Percentiles rank a stretch among this genome's conserved stretches.
Conservation (phyloP, 2,113 vertebrate genomes). For the Saccopteryx bilineata region DNA sequence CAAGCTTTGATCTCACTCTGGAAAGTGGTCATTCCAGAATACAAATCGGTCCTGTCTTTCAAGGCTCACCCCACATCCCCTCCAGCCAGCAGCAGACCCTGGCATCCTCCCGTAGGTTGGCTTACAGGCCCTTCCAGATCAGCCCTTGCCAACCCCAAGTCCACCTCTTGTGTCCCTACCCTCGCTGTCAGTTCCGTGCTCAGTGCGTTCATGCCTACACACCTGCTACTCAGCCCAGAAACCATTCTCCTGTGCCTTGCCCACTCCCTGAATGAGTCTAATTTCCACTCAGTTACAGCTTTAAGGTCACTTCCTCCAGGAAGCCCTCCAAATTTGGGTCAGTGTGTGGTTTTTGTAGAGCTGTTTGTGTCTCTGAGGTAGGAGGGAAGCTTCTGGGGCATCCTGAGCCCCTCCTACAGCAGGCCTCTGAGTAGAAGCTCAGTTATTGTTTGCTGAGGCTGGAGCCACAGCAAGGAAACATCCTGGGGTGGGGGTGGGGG, state of each 20-base stretch:
- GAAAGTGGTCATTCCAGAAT: constrained; percentile 23
- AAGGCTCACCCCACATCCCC: neutral
- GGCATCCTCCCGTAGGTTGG: neutral
- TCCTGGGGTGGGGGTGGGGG: neutral
- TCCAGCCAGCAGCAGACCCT: neutral
- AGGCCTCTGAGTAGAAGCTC: neutral
- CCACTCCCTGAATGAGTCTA: neutral
- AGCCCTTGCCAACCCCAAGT: neutral
- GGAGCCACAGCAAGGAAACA: neutral
- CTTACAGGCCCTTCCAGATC: neutral
- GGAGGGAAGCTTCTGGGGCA: neutral
- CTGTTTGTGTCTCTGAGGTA: neutral
- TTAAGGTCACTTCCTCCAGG: constrained; percentile 42
- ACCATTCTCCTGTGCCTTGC: neutral
- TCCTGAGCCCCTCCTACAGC: neutral
- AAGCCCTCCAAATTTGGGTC: constrained; percentile 51
- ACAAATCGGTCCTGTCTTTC: neutral
- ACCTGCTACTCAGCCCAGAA: neutral
- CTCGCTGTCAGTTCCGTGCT: neutral
- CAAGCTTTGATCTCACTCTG: constrained; percentile 40
- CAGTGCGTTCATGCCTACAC: neutral
- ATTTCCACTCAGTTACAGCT: neutral
- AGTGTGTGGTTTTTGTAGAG: neutral
- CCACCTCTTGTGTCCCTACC: neutral
- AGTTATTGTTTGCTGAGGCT: constrained; percentile 19